These are phyloP conservation scores for Patiria miniata DNA, from an alignment of 35 echinoderm and acorn worm genomes.

Conservation along the genomic window DNA sequence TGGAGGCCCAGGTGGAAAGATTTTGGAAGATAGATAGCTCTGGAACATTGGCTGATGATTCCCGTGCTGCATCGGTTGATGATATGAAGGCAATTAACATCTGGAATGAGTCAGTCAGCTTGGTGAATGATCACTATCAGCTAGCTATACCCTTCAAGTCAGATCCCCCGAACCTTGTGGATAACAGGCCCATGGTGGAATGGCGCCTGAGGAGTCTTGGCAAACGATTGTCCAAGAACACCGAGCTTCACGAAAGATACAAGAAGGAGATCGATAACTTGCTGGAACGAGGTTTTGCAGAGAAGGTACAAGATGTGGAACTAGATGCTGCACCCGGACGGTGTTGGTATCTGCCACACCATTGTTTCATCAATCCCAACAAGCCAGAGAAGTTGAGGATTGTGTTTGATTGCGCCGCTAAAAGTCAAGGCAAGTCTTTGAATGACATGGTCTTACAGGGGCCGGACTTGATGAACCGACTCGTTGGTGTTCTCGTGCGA, in stretches of 20 bases:
- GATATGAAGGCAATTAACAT: constrained; percentile 31
- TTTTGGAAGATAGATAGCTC: not conserved
- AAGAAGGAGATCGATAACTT: constrained; percentile 7
- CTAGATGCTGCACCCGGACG: not conserved
- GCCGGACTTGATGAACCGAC: constrained; percentile 45
- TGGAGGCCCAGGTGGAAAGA: not conserved
- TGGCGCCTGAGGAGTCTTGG: not conserved
- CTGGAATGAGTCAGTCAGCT: not conserved
- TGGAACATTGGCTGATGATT: not conserved
- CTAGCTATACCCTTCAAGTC: constrained; percentile 39
- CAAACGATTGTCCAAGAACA: constrained; percentile 4
- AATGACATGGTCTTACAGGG: constrained; percentile 58
- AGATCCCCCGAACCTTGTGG: not conserved
- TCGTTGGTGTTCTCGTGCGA: constrained; percentile 52
- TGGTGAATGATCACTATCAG: constrained; percentile 35
- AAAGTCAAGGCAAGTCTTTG: constrained; percentile 47
- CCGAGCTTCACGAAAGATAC: constrained; percentile 31
- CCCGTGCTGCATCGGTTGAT: constrained; percentile 10
- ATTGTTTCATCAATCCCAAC: constrained; percentile 32
- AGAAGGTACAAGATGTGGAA: constrained; percentile 16
- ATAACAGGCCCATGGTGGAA: constrained; percentile 4
- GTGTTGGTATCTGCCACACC: constrained; percentile 63
- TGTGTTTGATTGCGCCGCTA: constrained; percentile 46
- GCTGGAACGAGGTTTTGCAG: constrained; percentile 29
- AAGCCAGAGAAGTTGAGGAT: constrained; percentile 46